These are phyloP conservation scores for Lophochroa leadbeateri DNA, from an alignment of 2,113 vertebrate species.

Conservation along the genomic window DNA sequence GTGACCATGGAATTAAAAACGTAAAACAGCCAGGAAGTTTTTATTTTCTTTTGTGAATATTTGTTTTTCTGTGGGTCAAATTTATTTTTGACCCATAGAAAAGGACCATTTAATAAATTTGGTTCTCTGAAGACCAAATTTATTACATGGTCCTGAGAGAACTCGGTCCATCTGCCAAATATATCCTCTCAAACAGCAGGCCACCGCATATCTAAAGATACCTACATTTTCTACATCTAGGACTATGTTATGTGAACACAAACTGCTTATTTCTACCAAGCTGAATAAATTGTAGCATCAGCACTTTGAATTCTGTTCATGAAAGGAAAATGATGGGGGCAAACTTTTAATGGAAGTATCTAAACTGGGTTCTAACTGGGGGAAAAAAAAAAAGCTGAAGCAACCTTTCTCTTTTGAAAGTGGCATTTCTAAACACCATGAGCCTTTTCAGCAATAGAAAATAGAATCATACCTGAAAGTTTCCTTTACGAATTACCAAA, in stretches of 20 bases:
- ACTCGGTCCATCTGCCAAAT: not conserved
- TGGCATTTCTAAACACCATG: constrained; percentile 39
- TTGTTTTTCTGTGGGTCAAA: not conserved
- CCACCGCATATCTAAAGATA: not conserved
- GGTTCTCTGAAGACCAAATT: not conserved
- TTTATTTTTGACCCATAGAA: not conserved
- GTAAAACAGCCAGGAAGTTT: not conserved
- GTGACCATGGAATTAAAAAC: not conserved
- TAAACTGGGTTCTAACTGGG: not conserved
- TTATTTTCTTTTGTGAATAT: not conserved
- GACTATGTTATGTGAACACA: not conserved
- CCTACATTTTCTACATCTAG: constrained; percentile 26
- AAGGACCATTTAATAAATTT: not conserved
- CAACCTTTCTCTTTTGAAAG: constrained; percentile 32
- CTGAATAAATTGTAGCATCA: constrained; percentile 27
- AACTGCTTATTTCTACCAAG: constrained; percentile 35
- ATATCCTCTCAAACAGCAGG: constrained; percentile 4
- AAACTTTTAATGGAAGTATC: constrained; percentile 37
- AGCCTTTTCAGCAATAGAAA: constrained; percentile 29
- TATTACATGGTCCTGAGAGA: not conserved
- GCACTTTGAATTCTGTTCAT: constrained; percentile 33
- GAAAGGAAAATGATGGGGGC: constrained; percentile 34
- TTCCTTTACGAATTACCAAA: constrained; percentile 23
- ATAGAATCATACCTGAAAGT: constrained; percentile 14
- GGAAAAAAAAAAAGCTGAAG: not conserved